Percentiles rank a stretch among this genome's conserved stretches.
Evolutionary conservation across 1,140 invertebrate genomes (phyloP).

Genomic region (Psix sp.): DNA sequence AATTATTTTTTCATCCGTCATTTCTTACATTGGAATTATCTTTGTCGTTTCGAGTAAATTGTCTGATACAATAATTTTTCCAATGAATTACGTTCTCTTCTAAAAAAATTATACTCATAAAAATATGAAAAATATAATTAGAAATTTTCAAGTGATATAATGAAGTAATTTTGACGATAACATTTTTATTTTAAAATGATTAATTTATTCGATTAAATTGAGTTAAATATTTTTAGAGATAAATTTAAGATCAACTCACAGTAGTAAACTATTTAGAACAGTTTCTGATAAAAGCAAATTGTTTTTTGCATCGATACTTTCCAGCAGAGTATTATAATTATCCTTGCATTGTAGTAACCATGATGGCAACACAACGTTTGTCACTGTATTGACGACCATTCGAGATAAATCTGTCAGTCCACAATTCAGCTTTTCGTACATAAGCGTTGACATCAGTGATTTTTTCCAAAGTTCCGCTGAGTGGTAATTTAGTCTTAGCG

Average conservation of each 20-base stretch:
- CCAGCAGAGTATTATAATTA: constrained; percentile 80
- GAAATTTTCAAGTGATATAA: not conserved
- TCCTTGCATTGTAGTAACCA: constrained; percentile 82
- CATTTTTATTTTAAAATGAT: too few species aligned
- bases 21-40: constrained; percentile 77
- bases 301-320: constrained; percentile 79
- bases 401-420: constrained; percentile 83
- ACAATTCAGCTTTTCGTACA: constrained; percentile 83
- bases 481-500: constrained; percentile 70
- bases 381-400: constrained; percentile 75
- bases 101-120: constrained; percentile 29
- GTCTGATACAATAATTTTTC: constrained; percentile 62
- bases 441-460: constrained; percentile 85
- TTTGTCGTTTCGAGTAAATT: constrained; percentile 69
- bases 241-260: too few species aligned
- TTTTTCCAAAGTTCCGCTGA: constrained; percentile 80
- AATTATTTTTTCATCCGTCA: constrained; percentile 79
- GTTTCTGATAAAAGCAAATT: constrained; percentile 61
- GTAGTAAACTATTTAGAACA: constrained; percentile 64
- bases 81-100: constrained; percentile 31
- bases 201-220: too few species aligned
- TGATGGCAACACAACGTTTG: constrained; percentile 78
- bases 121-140: not conserved
- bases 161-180: too few species aligned
- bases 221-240: too few species aligned